Conservation (phyloP, 1,140 invertebrate genomes). For the Tetranychus cinnabarinus region DNA sequence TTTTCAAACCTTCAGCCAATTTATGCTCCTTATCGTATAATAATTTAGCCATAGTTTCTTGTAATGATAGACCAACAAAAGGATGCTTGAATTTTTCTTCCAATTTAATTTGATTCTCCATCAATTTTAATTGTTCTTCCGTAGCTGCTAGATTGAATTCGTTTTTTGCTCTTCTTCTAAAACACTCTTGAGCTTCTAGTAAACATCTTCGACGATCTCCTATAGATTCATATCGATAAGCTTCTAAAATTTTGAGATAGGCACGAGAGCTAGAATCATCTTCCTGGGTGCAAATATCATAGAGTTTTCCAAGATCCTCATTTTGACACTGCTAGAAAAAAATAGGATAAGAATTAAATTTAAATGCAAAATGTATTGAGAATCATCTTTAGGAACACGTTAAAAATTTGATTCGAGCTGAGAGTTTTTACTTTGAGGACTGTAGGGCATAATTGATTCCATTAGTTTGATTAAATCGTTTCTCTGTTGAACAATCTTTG, state of each 20-base stretch:
- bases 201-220: constrained; percentile 24
- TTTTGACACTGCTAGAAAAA: constrained; percentile 42
- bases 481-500: too few relatives aligned
- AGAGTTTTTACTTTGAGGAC: too few relatives aligned
- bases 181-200: constrained; percentile 38
- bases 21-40: constrained; percentile 48
- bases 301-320: constrained; percentile 49
- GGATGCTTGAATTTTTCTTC: constrained; percentile 39
- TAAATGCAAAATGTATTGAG: background rate
- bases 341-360: background rate
- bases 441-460: too few relatives aligned
- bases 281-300: constrained; percentile 65
- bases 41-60: constrained; percentile 56
- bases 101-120: constrained; percentile 44
- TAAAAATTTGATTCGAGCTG: too few relatives aligned
- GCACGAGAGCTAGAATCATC: constrained; percentile 67
- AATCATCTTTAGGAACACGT: constrained; percentile 15
- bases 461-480: too few relatives aligned
- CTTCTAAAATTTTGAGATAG: constrained; percentile 41
- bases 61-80: constrained; percentile 46
- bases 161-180: constrained; percentile 51
- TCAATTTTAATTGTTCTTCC: constrained; percentile 46
- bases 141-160: constrained; percentile 44
- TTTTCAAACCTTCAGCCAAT: constrained; percentile 57
- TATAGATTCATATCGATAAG: constrained; percentile 18